Base-by-base conservation (phyloP, 2,888 invertebrate species). In the Platycheirus rosarum region DNA sequence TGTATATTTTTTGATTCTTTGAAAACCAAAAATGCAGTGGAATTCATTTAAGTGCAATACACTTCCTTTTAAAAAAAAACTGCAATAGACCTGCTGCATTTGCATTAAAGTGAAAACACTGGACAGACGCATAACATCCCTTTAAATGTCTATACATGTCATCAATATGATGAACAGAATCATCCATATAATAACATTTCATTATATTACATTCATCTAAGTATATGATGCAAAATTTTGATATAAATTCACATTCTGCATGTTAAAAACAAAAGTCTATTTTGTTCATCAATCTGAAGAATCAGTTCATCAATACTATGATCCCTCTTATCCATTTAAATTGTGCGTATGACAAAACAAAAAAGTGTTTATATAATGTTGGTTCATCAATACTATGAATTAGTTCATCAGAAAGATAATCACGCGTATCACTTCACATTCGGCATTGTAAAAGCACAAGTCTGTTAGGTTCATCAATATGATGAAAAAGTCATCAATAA, bases 401-500 rank as follows among this genome's bases (percentile, higher is more conserved):
- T 44, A 44, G 16, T 44, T 44, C 44, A 18, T 44, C 44, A 44
- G 11, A 18, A 44, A 44, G 44, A 44, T 44, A 18, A 44, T 14
- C 1, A 16, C 14, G 4, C 14, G 16, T 42, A 42, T 42, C 14
- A 16, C 5, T 14, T 8, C 11, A 35, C 8, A 35, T 35, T 35
- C 35, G n/a, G n/a, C n/a, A n/a, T n/a, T n/a, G n/a, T n/a, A n/a
- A 35, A 3, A 7, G 35, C 35, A 35, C 35, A 37, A 37, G 37
- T 44, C 18, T 18, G 9, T 9, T 44, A 18, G 7, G 16, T 44
- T 18, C 18, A 18, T 44, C 16, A 44, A 44, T 18, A 44, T 44
- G 18, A 44, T 44, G 44, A 44, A 18, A 44, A 44, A 44, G 16
- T 44, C 44, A 44, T 44, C 44, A 18, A 44, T 44, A 44, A 18